Conservation (phyloP, 1,140 invertebrate species). For the Adoxophyes honmai region DNA sequence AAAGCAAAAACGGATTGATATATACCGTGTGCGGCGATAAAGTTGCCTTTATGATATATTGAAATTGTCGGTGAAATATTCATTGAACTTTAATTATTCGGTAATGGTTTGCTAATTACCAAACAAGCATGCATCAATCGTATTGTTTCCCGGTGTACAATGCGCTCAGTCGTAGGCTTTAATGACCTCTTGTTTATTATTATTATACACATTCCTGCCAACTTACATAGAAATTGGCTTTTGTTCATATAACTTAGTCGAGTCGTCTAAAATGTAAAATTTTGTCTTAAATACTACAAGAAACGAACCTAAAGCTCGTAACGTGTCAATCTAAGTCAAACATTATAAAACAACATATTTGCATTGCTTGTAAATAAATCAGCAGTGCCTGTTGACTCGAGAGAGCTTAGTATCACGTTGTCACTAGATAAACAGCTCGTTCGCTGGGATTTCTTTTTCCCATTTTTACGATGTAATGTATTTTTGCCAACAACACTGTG, state of each 20-base stretch:
- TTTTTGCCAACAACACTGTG: background rate
- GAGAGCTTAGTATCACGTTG: slow-evolving; percentile 8
- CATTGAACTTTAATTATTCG: slow-evolving; percentile 34
- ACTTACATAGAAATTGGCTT: too few species aligned
- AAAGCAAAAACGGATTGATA: slow-evolving; percentile 7
- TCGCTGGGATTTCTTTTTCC: slow-evolving; percentile 11
- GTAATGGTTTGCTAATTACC: slow-evolving; percentile 24
- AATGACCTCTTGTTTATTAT: slow-evolving; percentile 5
- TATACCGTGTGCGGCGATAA: background rate
- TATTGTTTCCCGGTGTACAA: background rate
- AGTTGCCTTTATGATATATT: slow-evolving; percentile 25
- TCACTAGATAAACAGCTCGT: slow-evolving; percentile 14
- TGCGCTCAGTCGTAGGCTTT: background rate
- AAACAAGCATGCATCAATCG: slow-evolving; percentile 2
- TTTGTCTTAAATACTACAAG: too few species aligned
- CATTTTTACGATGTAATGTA: slow-evolving; percentile 14
- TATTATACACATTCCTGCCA: too few species aligned
- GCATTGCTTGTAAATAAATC: background rate
- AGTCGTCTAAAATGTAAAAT: too few species aligned
- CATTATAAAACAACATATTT: slow-evolving; percentile 1
- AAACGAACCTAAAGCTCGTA: too few species aligned
- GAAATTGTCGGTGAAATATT: slow-evolving; percentile 28
- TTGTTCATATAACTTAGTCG: too few species aligned
- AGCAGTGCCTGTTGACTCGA: background rate
- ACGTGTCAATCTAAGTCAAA: background rate